Evolutionary conservation across 2,797 vertebrate genomes (phyloP), one percentile per base, ranked within the genome.

Genomic region (Chrosomus eos): DNA sequence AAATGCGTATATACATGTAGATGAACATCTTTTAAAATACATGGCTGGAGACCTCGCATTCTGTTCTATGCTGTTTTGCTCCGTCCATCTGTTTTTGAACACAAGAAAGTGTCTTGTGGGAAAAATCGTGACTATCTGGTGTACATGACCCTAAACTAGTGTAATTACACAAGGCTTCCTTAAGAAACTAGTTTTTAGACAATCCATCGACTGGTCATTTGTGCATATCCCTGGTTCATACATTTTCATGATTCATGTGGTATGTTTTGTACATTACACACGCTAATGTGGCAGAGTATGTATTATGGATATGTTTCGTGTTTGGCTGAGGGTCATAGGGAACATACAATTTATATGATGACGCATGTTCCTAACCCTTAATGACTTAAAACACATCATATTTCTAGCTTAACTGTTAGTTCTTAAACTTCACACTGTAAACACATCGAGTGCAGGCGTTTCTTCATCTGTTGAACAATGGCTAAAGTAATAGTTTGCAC

Each of bases 401-500:
- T 72, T 60, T 82, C 68, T 77, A 77, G 23, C 14, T 11, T 51
- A 40, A 62, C 62, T 58, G 60, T 67, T 66, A 66, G 43, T 21
- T 75, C 31, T 82, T 26, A 66, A 51, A 51, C 38, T 64, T 33
- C 40, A 74, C 13, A 51, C 80, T 45, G 38, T 82, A 73, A 73
- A 82, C 48, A 75, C 60, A 78, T 23, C 45, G 16, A 16, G 33
- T 3, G 7, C 70, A 86, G 74, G 38, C 70, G 48, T 45, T 86
- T 88, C 91, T 0, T 51, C 87, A 90, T 88, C 88, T 89, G 90
- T 90, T 87, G 77, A 82, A 84, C 75, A 79, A 87, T 76, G 81
- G 84, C 89, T 91, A 84, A 86, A 90, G 90, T 89, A 91, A 92
- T 90, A 89, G 88, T 93, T 92, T 89, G 90, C 70, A 80, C 88